These are phyloP conservation scores for Eulemur mongoz DNA, from an alignment of 2,797 vertebrate species.

Conservation along the genomic window DNA sequence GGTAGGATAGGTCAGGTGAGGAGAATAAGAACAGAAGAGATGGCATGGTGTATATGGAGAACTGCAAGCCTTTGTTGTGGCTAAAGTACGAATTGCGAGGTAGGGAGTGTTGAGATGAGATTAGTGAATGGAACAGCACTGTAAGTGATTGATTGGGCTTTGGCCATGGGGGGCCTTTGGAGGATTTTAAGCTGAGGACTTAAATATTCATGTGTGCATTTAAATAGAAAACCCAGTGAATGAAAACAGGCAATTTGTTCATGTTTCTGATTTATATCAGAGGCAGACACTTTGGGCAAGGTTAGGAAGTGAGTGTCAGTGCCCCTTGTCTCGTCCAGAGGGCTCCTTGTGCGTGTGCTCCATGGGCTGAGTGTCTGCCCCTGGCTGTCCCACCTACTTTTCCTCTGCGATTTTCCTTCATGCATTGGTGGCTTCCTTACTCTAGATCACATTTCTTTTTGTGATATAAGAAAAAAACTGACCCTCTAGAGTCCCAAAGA, in stretches of 20 bases:
- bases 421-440: not conserved
- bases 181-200: not conserved
- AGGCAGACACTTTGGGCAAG: not conserved
- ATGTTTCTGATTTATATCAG: not conserved
- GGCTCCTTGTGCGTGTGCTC: not conserved
- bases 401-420: not conserved
- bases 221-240: not conserved
- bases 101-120: not conserved
- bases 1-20: not conserved
- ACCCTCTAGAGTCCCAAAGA: not conserved
- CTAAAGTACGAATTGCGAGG: not conserved
- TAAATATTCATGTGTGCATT: not conserved
- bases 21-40: not conserved
- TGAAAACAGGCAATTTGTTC: not conserved
- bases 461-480: not conserved
- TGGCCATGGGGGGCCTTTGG: not conserved
- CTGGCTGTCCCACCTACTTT: fast-evolving
- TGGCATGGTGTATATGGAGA: not conserved
- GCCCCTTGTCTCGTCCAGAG: not conserved
- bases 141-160: not conserved
- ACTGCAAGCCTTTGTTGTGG: not conserved
- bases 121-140: not conserved
- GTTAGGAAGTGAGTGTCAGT: not conserved
- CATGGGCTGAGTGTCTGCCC: fast-evolving
- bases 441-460: not conserved